These are phyloP conservation scores for human DNA, from an alignment of 2,113 vertebrate species.

Conservation along the genomic window GRCh38 chr4:122632501-122633000, in stretches of 20 bases:
- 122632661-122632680: background rate
- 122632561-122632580: background rate
- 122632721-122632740: background rate
- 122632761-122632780: background rate
- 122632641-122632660: background rate
- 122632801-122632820: slow-evolving; percentile 19
- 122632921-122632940: slow-evolving; percentile 74
- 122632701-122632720: background rate
- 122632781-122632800: slow-evolving; percentile 11
- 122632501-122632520: background rate
- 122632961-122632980: slow-evolving; percentile 81
- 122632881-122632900: slow-evolving; percentile 66
- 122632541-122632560: background rate
- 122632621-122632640: background rate
- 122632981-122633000: slow-evolving; percentile 19
- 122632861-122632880: slow-evolving; percentile 82
- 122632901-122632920: slow-evolving; percentile 44
- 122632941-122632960: slow-evolving; percentile 85
- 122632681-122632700: too few species aligned
- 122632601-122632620: background rate
- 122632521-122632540: background rate
- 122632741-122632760: background rate
- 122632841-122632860: slow-evolving; percentile 70
- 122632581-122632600: background rate
- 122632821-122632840: slow-evolving; percentile 52